Evolutionary conservation across 2,113 vertebrate genomes (phyloP).

Genomic region (Callorhinus ursinus): DNA sequence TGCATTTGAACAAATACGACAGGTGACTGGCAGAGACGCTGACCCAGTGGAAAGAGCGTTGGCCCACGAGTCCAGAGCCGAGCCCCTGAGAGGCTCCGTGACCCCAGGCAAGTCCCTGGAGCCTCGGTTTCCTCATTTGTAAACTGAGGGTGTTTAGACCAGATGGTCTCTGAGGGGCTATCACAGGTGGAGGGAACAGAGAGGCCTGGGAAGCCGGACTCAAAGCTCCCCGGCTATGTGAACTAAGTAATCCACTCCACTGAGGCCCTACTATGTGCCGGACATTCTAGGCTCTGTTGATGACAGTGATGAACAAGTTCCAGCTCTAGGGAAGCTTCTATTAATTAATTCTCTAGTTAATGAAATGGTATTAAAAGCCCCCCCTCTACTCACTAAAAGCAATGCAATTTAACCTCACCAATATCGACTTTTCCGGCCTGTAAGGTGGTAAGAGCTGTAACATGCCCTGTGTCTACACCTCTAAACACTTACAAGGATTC

Average conservation of each 20-base stretch:
- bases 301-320: not conserved
- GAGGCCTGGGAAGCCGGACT: not conserved
- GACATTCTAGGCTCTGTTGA: not conserved
- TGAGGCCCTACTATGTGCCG: not conserved
- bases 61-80: not conserved
- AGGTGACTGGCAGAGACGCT: fast-evolving
- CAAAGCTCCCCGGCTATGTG: not conserved
- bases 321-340: not conserved
- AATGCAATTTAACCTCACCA: not conserved
- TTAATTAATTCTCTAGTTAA: not conserved
- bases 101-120: not conserved
- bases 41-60: not conserved
- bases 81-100: not conserved
- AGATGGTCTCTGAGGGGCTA: not conserved
- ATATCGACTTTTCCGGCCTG: not conserved
- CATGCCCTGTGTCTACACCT: not conserved
- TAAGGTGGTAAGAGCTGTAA: not conserved
- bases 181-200: not conserved
- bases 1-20: not conserved
- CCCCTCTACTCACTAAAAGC: not conserved
- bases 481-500: not conserved
- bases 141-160: not conserved
- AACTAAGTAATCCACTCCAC: not conserved
- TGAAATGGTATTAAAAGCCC: not conserved
- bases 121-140: not conserved